Conservation (phyloP, 2,888 invertebrate genomes). For the Drosophila mettleri region DNA sequence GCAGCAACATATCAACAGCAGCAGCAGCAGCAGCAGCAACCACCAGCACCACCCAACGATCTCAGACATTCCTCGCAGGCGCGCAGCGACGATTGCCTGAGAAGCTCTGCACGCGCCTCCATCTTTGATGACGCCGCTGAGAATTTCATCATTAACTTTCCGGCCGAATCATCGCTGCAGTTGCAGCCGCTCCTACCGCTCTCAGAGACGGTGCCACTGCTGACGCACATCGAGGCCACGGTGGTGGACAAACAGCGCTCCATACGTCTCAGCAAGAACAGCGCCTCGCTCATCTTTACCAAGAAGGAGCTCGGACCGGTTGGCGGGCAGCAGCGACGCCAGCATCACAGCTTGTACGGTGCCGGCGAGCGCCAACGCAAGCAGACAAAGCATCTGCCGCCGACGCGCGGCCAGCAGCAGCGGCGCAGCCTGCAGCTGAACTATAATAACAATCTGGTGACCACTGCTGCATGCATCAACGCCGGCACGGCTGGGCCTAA, state of each 20-base stretch:
- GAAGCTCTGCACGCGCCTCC: constrained; percentile 53
- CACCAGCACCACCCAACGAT: constrained; percentile 30
- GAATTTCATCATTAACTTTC: constrained; percentile 82
- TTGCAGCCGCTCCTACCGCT: constrained; percentile 72
- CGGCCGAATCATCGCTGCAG: constrained; percentile 77
- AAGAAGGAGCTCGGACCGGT: constrained; percentile 75
- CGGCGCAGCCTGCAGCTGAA: constrained; percentile 83
- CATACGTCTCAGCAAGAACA: constrained; percentile 83
- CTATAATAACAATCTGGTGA: constrained; percentile 82
- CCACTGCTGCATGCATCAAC: constrained; percentile 66
- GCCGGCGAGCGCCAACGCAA: constrained; percentile 53
- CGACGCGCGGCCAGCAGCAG: constrained; percentile 76
- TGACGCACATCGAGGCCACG: constrained; percentile 82
- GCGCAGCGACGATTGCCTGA: constrained; percentile 66
- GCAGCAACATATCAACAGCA: constrained; percentile 58
- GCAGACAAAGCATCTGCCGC: constrained; percentile 70
- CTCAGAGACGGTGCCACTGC: constrained; percentile 83
- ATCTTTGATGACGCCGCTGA: constrained; percentile 83
- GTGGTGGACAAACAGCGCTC: constrained; percentile 81
- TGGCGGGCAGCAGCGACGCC: constrained; percentile 47
- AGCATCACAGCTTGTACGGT: constrained; percentile 72
- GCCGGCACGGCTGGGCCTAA: constrained; percentile 58
- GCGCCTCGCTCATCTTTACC: constrained; percentile 84
- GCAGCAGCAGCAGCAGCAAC: constrained; percentile 22
- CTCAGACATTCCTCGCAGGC: constrained; percentile 36